Conservation (phyloP, 92 coral and sea anemone species). For the Actinostola sp. region DNA sequence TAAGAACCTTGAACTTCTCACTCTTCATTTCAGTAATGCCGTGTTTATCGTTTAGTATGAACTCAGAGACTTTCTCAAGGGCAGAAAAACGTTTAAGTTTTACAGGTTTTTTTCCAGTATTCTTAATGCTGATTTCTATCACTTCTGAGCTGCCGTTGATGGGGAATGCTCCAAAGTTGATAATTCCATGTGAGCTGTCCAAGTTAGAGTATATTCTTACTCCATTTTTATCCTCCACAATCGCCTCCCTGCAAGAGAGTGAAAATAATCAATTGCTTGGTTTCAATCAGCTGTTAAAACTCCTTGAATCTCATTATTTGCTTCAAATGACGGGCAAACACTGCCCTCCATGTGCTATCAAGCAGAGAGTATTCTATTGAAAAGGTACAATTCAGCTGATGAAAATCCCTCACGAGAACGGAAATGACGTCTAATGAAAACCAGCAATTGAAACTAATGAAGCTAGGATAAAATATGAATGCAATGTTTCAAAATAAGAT, state of each 20-base stretch:
- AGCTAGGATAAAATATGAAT: too few relatives aligned
- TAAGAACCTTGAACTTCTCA: slow-evolving; percentile 38
- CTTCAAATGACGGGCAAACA: too few relatives aligned
- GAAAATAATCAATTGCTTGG: too few relatives aligned
- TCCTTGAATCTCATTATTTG: too few relatives aligned
- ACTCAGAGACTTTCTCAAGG: slow-evolving; percentile 54
- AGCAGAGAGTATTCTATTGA: too few relatives aligned
- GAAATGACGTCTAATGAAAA: too few relatives aligned
- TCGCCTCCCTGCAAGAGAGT: slow-evolving; percentile 31
- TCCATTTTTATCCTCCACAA: slow-evolving; percentile 58
- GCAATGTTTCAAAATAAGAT: too few relatives aligned
- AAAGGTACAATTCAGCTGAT: too few relatives aligned
- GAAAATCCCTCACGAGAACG: too few relatives aligned
- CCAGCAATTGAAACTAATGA: too few relatives aligned
- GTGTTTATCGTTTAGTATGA: slow-evolving; percentile 57
- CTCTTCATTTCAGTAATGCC: slow-evolving; percentile 35
- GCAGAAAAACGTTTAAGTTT: slow-evolving; percentile 67
- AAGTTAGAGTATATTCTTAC: slow-evolving; percentile 56
- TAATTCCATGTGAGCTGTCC: slow-evolving; percentile 57
- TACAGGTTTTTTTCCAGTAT: slow-evolving; percentile 35
- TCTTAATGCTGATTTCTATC: slow-evolving; percentile 52
- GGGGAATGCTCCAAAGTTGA: slow-evolving; percentile 63
- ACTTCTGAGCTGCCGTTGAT: slow-evolving; percentile 64
- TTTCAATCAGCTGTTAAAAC: too few relatives aligned
- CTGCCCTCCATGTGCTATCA: too few relatives aligned